These are phyloP conservation scores for Seriola rivoliana DNA, from an alignment of 2,113 vertebrate species.

Conservation along the genomic window DNA sequence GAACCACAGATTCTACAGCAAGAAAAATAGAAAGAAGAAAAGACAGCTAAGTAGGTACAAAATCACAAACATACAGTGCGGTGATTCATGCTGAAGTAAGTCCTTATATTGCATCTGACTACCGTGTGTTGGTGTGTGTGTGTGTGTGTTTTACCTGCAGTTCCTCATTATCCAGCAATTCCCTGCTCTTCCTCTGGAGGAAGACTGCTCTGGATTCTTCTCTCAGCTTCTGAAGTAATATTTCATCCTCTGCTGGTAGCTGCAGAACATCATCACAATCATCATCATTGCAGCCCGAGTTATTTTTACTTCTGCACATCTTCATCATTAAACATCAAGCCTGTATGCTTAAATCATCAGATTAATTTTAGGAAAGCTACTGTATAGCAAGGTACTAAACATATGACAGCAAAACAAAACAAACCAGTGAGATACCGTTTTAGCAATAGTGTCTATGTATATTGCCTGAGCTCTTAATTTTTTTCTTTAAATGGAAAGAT, in stretches of 20 bases:
- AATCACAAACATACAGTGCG: not conserved
- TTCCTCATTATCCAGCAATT: slow-evolving; percentile 97
- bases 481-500: not conserved
- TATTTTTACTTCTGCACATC: not conserved
- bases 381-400: no score
- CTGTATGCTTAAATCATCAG: no score
- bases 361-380: no score
- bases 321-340: not conserved
- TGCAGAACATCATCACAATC: slow-evolving; percentile 62
- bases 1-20: slow-evolving; percentile 94
- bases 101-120: not conserved
- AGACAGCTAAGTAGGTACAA: not conserved
- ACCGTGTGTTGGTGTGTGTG: not conserved
- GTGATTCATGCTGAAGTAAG: not conserved
- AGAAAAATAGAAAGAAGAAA: not conserved
- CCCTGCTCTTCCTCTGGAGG: slow-evolving; percentile 97
- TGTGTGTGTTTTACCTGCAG: slow-evolving; percentile 87
- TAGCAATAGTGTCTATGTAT: not conserved
- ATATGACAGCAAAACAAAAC: no score
- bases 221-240: slow-evolving; percentile 95
- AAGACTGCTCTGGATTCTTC: slow-evolving; percentile 98
- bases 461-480: not conserved
- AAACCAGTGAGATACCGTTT: no score
- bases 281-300: not conserved
- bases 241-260: slow-evolving; percentile 97